Base-by-base conservation (phyloP, 1,140 invertebrate genomes). In the Apis dorsata region DNA sequence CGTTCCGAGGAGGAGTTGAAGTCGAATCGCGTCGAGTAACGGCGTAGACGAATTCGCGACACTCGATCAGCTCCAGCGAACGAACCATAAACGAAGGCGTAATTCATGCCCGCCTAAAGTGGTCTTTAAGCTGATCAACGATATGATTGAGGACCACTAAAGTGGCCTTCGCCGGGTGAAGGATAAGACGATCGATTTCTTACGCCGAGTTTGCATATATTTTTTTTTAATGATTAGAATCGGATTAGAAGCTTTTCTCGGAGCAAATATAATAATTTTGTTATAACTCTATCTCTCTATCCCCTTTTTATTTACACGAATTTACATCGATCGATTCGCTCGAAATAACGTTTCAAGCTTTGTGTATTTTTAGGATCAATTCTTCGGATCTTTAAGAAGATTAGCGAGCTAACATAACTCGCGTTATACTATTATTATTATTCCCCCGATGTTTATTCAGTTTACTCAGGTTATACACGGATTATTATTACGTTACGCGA, bases 41-140 rank as follows among this genome's bases (percentile, higher is more conserved):
- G 17, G 17, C 74, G 34, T 57, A 81, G 72, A 75, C 72, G 72
- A 76, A 59, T 81, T 81, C 72, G 71, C 79, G 62, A 81, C 79
- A 81, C 68, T 71, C 71, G 71, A 81, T 81, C 72, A 75, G 71
- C 60, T 49, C 62, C 60, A 17, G 4, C 62, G 28, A 80, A 63
- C 70, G 59, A 49, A 7, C 79, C 44, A 55, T 74, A 74, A 81
- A 81, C 44, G 60, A 66, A 66, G 51, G 34, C n/a, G 59, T 75
- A 65, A 75, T 74, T 75, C 79, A 75, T 34, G 49, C 28, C 71
- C 55, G 17, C 63, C 72, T 65, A 81, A 81, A 81, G 79, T 81
- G 79, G 53, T 76, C 71, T 81, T 81, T 81, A 81, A 81, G 62
- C 72, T 81, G 72, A 76, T 81, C 72, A 81, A 76, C 62, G 72